A percentile compares a stretch with the other conserved stretches of the same genome.
phyloP scores from a whole-genome alignment of 2,797 vertebrate species.

The Microtus agrestis region DNA sequence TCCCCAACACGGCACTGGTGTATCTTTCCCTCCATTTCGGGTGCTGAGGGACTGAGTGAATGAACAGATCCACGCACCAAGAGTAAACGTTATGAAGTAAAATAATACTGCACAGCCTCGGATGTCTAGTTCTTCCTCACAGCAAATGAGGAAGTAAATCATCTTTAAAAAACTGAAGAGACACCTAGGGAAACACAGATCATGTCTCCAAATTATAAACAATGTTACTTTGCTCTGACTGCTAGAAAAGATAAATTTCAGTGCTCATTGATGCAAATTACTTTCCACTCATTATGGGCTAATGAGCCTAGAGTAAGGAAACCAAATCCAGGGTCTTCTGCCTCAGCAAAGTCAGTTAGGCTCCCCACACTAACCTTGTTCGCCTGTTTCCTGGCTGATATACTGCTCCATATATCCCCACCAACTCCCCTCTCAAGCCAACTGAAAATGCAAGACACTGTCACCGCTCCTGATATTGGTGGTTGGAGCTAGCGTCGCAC shows the following conservation, averaged over 20 bases:
- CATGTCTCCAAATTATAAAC: constrained; percentile 70
- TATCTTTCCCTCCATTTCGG: neutral
- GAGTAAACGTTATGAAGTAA: constrained; percentile 28
- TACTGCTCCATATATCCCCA: neutral
- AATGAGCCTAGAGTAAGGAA: constrained; percentile 73
- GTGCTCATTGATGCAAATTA: constrained; percentile 47
- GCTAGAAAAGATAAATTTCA: constrained; percentile 73
- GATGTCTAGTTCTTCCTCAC: constrained; percentile 41
- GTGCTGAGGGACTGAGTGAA: neutral
- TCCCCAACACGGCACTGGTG: neutral
- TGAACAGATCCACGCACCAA: neutral
- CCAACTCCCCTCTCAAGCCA: neutral
- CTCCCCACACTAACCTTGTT: neutral
- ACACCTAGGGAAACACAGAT: constrained; percentile 70
- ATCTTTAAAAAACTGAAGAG: constrained; percentile 54
- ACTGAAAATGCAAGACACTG: neutral
- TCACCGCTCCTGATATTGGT: neutral
- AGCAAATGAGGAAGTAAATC: constrained; percentile 49
- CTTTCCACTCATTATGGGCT: constrained; percentile 63
- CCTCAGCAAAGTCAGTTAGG: constrained; percentile 43
- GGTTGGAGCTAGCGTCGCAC: neutral
- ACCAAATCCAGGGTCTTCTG: constrained; percentile 1
- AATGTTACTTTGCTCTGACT: constrained; percentile 49
- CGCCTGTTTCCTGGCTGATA: neutral
- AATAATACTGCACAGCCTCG: neutral